phyloP scores from a whole-genome alignment of 2,113 vertebrate genomes.

The Aptenodytes forsteri region DNA sequence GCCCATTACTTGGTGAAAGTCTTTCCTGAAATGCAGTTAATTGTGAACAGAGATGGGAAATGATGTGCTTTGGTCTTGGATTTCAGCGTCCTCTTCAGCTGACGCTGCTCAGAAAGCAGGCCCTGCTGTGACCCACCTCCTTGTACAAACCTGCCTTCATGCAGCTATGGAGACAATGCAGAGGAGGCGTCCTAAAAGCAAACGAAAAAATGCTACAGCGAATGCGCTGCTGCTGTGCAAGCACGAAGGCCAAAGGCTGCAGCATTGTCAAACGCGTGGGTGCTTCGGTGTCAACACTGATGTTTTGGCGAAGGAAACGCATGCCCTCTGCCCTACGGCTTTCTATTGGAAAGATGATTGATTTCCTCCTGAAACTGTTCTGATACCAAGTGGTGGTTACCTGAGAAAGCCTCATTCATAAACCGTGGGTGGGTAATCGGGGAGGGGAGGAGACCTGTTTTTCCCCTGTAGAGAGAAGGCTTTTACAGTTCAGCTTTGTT shows the following conservation, averaged over 20 bases:
- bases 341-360: neutral
- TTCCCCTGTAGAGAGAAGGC: neutral
- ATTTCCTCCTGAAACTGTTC: neutral
- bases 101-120: neutral
- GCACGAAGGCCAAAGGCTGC: neutral
- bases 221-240: neutral
- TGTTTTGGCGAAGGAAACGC: neutral
- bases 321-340: neutral
- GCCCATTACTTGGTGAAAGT: neutral
- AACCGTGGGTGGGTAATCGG: neutral
- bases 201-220: neutral
- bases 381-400: neutral
- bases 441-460: neutral
- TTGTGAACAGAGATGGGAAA: neutral
- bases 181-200: neutral
- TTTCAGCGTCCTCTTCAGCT: neutral
- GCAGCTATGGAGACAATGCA: rapidly evolving
- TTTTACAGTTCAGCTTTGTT: conserved; percentile 52
- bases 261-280: rapidly evolving
- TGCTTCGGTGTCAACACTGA: neutral
- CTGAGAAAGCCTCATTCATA: conserved; percentile 35
- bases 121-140: neutral
- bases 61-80: neutral
- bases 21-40: neutral
- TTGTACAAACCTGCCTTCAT: neutral